phyloP scores from a whole-genome alignment of 2,113 vertebrate species.

The Podarcis cretensis region DNA sequence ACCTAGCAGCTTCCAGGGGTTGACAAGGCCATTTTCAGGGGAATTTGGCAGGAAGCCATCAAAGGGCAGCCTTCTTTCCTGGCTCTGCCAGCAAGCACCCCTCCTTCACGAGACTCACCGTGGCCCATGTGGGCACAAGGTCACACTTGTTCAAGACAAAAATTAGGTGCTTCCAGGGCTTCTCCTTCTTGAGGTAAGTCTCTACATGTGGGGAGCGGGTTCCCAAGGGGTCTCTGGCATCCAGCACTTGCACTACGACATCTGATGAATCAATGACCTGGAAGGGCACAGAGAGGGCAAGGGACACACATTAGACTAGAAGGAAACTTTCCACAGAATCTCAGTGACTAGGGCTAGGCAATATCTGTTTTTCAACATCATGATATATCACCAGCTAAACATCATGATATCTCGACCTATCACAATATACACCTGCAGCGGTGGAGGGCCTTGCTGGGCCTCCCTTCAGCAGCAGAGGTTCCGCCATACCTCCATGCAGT shows the following conservation, averaged over 20 bases:
- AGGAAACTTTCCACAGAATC: not conserved
- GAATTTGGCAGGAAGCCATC: slow-evolving; percentile 40
- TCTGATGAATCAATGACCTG: slow-evolving; percentile 98
- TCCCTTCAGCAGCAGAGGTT: too few species aligned
- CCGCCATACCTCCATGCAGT: too few species aligned
- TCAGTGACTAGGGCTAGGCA: too few species aligned
- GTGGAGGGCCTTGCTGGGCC: too few species aligned
- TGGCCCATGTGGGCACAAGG: slow-evolving; percentile 96
- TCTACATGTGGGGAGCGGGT: slow-evolving; percentile 95
- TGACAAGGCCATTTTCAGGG: slow-evolving; percentile 36
- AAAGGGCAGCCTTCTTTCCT: slow-evolving; percentile 16
- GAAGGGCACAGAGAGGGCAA: not conserved
- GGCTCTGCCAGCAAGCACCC: not conserved
- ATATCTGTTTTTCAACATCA: too few species aligned
- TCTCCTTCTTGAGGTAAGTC: slow-evolving; percentile 94
- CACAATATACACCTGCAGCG: too few species aligned
- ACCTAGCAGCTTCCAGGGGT: slow-evolving; percentile 22
- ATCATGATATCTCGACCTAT: too few species aligned
- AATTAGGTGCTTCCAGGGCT: slow-evolving; percentile 96
- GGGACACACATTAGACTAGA: not conserved
- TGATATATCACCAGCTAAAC: too few species aligned
- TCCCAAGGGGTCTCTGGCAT: slow-evolving; percentile 95
- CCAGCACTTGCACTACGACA: slow-evolving; percentile 96
- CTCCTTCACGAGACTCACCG: slow-evolving; percentile 78
- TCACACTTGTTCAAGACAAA: slow-evolving; percentile 99